phyloP scores from a whole-genome alignment of 2,888 invertebrate genomes.

The Rutpela maculata region DNA sequence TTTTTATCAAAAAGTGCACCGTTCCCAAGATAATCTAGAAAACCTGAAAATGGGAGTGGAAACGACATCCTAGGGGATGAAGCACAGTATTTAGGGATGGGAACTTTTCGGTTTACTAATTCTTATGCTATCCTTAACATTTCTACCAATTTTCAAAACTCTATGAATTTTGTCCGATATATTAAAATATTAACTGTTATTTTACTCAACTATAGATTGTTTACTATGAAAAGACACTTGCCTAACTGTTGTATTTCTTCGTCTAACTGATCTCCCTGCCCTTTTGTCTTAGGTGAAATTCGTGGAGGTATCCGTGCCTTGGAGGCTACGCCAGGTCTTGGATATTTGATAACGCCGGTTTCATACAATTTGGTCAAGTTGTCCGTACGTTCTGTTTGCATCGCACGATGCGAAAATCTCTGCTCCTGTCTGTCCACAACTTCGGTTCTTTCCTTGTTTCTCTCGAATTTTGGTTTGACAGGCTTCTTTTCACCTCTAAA shows the following conservation, averaged over 20 bases:
- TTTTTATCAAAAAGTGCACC: no score
- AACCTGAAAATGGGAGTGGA: no score
- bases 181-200: no score
- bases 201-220: no score
- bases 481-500: slow-evolving; percentile 26
- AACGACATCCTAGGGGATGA: no score
- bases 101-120: no score
- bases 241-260: slow-evolving; percentile 56
- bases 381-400: slow-evolving; percentile 70
- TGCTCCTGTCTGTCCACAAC: slow-evolving; percentile 45
- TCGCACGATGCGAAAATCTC: slow-evolving; percentile 64
- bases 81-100: no score
- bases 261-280: slow-evolving; percentile 52
- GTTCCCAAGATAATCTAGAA: no score
- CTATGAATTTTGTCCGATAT: no score
- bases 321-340: slow-evolving; percentile 59
- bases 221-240: slow-evolving; percentile 16
- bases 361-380: slow-evolving; percentile 67
- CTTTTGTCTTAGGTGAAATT: slow-evolving; percentile 18
- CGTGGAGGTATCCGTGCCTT: background rate
- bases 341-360: slow-evolving; percentile 69
- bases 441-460: slow-evolving; percentile 45
- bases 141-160: no score
- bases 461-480: slow-evolving; percentile 17
- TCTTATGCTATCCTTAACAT: no score